These are phyloP conservation scores for Clarias batrachus DNA, from an alignment of 2,113 vertebrate genomes.

Conservation along the genomic window DNA sequence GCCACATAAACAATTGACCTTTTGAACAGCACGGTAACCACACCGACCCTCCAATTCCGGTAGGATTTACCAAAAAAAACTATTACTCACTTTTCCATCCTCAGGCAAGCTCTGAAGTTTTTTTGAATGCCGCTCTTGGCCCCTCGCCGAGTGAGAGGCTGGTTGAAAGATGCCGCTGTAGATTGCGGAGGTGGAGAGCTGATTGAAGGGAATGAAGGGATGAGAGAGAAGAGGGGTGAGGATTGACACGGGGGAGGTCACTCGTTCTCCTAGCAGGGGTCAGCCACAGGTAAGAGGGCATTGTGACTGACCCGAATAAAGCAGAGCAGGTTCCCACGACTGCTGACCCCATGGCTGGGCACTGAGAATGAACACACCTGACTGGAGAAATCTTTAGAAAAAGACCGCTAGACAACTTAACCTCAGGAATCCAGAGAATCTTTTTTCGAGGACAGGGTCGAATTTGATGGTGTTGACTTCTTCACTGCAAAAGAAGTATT, in stretches of 20 bases:
- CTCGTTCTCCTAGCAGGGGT: constrained; percentile 54
- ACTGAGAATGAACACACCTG: constrained; percentile 24
- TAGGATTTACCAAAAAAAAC: constrained; percentile 2
- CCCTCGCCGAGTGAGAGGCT: constrained; percentile 33
- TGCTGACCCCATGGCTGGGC: constrained; percentile 7
- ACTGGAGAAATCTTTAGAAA: constrained; percentile 9
- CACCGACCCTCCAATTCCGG: neutral
- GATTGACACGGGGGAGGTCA: constrained; percentile 55
- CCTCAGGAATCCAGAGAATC: neutral
- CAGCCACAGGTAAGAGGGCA: constrained; percentile 60
- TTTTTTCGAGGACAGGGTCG: neutral
- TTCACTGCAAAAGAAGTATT: neutral
- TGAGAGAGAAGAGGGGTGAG: constrained; percentile 47
- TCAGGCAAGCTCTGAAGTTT: constrained; percentile 24
- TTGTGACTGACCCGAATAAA: constrained; percentile 53
- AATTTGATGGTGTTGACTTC: neutral
- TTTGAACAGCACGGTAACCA: neutral
- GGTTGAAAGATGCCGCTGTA: constrained; percentile 44
- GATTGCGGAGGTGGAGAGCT: constrained; percentile 47
- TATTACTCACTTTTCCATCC: constrained; percentile 13
- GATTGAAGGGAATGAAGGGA: constrained; percentile 51
- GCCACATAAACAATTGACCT: neutral
- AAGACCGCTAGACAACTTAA: neutral
- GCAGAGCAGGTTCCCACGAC: constrained; percentile 45
- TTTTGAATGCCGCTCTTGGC: constrained; percentile 1